These are phyloP conservation scores for Lycaon pictus DNA, from an alignment of 2,113 vertebrate genomes.

Conservation along the genomic window DNA sequence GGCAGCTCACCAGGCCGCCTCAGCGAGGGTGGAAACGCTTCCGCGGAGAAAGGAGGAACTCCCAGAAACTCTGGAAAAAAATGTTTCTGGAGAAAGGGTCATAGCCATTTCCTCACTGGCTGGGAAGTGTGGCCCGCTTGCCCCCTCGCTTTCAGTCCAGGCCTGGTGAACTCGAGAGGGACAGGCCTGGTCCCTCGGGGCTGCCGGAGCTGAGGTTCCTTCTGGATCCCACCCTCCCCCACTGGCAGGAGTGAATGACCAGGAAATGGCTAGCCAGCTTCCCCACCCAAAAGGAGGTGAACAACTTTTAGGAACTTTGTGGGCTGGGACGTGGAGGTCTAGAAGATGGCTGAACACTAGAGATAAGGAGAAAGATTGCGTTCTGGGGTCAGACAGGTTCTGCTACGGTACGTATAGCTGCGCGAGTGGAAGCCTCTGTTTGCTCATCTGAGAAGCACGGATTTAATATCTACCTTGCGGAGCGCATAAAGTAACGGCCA, in stretches of 20 bases:
- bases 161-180: background rate
- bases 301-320: background rate
- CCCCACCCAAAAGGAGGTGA: background rate
- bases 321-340: no score
- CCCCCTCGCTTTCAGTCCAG: background rate
- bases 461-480: no score
- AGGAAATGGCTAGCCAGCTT: background rate
- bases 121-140: background rate
- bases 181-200: no score
- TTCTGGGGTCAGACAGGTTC: background rate
- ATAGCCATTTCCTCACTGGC: background rate
- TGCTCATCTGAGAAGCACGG: background rate
- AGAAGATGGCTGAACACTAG: background rate
- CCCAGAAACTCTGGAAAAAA: background rate
- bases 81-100: background rate
- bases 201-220: background rate
- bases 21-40: rapidly evolving
- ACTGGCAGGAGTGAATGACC: background rate
- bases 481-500: background rate
- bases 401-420: background rate
- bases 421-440: background rate
- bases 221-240: background rate
- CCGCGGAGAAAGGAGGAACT: background rate
- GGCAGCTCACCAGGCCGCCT: background rate
- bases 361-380: background rate